Percentiles rank a stretch among this genome's conserved stretches.
phyloP scores from a whole-genome alignment of 2,113 vertebrate species.

The Poicephalus meyeri region DNA sequence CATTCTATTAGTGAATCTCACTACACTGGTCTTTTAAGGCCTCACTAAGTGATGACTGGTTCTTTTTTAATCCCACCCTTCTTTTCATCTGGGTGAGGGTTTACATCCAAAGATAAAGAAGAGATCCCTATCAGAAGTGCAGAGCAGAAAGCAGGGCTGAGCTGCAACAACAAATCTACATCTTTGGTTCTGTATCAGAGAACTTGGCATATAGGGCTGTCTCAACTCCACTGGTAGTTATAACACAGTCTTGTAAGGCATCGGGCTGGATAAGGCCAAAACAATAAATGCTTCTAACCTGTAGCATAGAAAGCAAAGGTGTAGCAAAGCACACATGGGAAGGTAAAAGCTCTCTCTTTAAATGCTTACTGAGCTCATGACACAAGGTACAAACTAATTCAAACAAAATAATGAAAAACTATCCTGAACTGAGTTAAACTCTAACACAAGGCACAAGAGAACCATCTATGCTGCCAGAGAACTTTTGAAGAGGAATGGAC shows the following conservation, averaged over 20 bases:
- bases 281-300: background rate
- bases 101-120: background rate
- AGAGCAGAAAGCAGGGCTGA: background rate
- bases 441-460: background rate
- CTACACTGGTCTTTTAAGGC: background rate
- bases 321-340: background rate
- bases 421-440: background rate
- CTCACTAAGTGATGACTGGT: background rate
- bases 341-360: background rate
- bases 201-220: background rate
- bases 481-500: background rate
- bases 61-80: background rate
- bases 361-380: background rate
- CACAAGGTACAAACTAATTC: background rate
- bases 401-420: background rate
- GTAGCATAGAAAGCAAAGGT: background rate
- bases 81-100: background rate
- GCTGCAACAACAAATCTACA: background rate
- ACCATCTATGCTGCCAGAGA: background rate
- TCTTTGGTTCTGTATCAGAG: background rate
- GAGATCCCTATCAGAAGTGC: background rate
- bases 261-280: background rate
- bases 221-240: background rate
- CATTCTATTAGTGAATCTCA: background rate
- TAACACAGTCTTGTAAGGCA: background rate